Percentiles rank a stretch among this genome's conserved stretches.
Evolutionary conservation across 1,140 invertebrate species (phyloP).

Genomic region (Tetragnatha versicolor): DNA sequence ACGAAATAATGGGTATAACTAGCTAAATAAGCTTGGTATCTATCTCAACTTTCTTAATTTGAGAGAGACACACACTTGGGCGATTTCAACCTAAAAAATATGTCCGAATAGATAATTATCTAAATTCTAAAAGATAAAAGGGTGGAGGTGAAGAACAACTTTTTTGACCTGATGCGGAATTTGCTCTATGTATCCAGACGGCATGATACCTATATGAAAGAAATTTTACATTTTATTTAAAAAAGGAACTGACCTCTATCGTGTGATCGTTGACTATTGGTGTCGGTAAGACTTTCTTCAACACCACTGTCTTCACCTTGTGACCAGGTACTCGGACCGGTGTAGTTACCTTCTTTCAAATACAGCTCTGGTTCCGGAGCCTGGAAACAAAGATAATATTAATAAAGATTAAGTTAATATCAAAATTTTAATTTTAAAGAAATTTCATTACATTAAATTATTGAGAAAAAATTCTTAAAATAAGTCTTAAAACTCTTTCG

Average conservation of each 20-base stretch:
- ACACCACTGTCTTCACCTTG: constrained; percentile 53
- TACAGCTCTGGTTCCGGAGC: constrained; percentile 55
- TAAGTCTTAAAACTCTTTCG: not conserved
- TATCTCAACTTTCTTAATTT: too few relatives aligned
- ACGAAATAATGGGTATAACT: too few relatives aligned
- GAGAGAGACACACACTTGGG: too few relatives aligned
- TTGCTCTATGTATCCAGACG: not conserved
- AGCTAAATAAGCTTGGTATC: too few relatives aligned
- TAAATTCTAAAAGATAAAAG: not conserved
- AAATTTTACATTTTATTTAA: not conserved
- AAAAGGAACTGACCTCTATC: constrained; percentile 38
- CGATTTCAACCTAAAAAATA: too few relatives aligned
- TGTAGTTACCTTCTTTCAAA: constrained; percentile 54
- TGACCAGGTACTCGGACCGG: constrained; percentile 42
- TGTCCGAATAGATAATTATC: too few relatives aligned
- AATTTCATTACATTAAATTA: too few relatives aligned
- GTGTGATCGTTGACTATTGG: constrained; percentile 44
- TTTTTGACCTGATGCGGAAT: not conserved
- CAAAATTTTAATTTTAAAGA: too few relatives aligned
- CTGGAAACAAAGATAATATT: constrained; percentile 29
- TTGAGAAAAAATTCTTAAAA: too few relatives aligned
- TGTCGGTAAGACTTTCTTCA: constrained; percentile 49
- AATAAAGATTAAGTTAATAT: too few relatives aligned
- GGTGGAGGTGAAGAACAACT: not conserved
- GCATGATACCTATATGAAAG: not conserved